Percentiles rank a stretch among this genome's conserved stretches.
These are phyloP conservation scores for Cephus spinipes DNA, from an alignment of 2,888 invertebrate species.

Conservation along the genomic window DNA sequence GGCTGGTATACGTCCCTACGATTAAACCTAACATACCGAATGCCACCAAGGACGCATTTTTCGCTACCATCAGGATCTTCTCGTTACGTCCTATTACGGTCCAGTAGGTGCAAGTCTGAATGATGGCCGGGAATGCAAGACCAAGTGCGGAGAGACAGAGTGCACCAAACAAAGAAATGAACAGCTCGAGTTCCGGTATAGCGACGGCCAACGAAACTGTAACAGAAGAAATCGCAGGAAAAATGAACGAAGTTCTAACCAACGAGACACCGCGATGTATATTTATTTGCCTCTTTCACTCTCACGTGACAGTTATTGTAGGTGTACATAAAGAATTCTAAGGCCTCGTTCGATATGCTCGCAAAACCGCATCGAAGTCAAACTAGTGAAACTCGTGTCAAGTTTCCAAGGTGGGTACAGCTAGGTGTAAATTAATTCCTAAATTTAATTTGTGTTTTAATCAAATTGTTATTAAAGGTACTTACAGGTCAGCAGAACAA, in stretches of 20 bases:
- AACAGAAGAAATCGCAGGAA: slow-evolving; percentile 47
- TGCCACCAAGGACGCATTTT: slow-evolving; percentile 74
- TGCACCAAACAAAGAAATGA: slow-evolving; percentile 87
- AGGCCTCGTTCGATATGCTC: not conserved
- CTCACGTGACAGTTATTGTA: not conserved
- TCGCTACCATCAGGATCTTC: slow-evolving; percentile 71
- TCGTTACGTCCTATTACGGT: slow-evolving; percentile 71
- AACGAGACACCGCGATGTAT: not conserved
- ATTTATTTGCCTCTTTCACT: not conserved
- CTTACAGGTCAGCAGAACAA: slow-evolving; percentile 90
- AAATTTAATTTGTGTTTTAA: not conserved
- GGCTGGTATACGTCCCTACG: slow-evolving; percentile 78
- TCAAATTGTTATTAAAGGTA: slow-evolving; percentile 46
- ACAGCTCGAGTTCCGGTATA: slow-evolving; percentile 81
- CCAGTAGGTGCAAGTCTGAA: slow-evolving; percentile 88
- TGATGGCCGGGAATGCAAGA: slow-evolving; percentile 89
- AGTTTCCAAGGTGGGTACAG: not conserved
- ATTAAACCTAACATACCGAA: slow-evolving; percentile 77
- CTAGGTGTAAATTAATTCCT: not conserved
- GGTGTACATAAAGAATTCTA: not conserved
- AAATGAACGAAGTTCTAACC: not conserved
- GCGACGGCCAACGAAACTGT: slow-evolving; percentile 86
- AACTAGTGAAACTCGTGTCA: not conserved
- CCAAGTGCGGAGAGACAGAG: slow-evolving; percentile 90
- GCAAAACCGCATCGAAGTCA: not conserved